Evolutionary conservation across 2,888 invertebrate genomes (phyloP), one percentile per base, ranked within the genome.

Genomic region (Chymomyza procnemis): DNA sequence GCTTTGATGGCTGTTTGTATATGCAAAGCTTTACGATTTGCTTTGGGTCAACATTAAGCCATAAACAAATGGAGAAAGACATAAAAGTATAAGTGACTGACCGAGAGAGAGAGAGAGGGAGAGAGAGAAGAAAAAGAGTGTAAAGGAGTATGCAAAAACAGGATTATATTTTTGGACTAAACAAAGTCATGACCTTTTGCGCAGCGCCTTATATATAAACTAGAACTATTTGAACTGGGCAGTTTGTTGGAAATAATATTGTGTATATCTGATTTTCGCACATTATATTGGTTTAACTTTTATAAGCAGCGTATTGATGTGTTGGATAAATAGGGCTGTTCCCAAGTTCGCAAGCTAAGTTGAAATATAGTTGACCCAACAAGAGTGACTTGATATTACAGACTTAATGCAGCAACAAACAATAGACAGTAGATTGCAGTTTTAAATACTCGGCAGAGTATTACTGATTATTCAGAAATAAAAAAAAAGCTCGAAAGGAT

Each of bases 11-110:
- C 22, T 21, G 21, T 54, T 54, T 50, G 19, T 50, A 50, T 19
- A 16, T 58, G 48, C 18, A 52, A 70, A 70, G 61, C 66, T 50
- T 55, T 46, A 16, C 18, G 47, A 47, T 61, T 61, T 46, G 57
- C 52, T 14, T 52, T 63, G 50, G 19, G 47, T 21, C 63, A 61
- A 61, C 16, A 56, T 34, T 41, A 5, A 50, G 50, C 50, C 16
- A 41, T 41, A 41, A 34, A 50, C 50, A 50, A 50, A 50, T 50
- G 50, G 19, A 41, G 34, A 41, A 16, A 50, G 50, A 18, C 50
- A 4, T 4, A 50, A 50, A 18, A 50, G 50, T 3, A 41, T 4
- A 2, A 50, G 50, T 18, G 14, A 18, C 47, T 26, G 54, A 21
- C 9, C 30, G 41, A 57, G 73, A 46, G 41, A 57, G 73, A 16